These are phyloP conservation scores for Hypercompe scribonia DNA, from an alignment of 2,888 invertebrate species.

Conservation along the genomic window DNA sequence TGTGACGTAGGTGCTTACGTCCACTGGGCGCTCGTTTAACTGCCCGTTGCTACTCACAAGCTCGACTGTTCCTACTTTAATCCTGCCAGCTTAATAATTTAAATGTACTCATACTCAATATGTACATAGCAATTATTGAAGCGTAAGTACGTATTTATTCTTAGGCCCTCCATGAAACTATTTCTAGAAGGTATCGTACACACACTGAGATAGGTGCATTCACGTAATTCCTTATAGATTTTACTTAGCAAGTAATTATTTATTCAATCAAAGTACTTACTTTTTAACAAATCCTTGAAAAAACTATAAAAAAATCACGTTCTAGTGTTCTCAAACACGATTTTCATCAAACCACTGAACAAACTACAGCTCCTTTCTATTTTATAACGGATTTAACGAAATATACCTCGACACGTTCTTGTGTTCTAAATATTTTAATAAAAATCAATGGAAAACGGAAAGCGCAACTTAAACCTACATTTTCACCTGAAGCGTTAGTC, in stretches of 20 bases:
- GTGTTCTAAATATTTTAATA: conserved; percentile 29
- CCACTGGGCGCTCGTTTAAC: background rate
- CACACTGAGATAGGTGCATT: background rate
- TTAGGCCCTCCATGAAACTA: background rate
- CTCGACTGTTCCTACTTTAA: background rate
- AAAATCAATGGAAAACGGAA: conserved; percentile 31
- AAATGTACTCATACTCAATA: too few species aligned
- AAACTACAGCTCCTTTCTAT: conserved; percentile 11
- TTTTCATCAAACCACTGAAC: conserved; percentile 27
- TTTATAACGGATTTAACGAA: conserved; percentile 19
- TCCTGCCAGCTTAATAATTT: background rate
- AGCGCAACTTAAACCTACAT: conserved; percentile 42
- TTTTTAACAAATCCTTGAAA: background rate
- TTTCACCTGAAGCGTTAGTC: conserved; percentile 45
- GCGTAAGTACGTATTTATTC: background rate
- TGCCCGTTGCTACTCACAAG: background rate
- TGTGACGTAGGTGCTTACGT: background rate
- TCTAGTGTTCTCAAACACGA: conserved; percentile 24
- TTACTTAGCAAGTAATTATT: background rate
- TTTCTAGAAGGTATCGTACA: background rate
- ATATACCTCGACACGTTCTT: conserved; percentile 3
- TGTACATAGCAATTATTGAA: too few species aligned
- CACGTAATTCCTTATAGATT: background rate
- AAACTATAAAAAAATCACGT: background rate
- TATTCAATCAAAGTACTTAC: conserved; percentile 10